Evolutionary conservation across 2,113 vertebrate genomes (phyloP).

Genomic region (Procavia capensis): DNA sequence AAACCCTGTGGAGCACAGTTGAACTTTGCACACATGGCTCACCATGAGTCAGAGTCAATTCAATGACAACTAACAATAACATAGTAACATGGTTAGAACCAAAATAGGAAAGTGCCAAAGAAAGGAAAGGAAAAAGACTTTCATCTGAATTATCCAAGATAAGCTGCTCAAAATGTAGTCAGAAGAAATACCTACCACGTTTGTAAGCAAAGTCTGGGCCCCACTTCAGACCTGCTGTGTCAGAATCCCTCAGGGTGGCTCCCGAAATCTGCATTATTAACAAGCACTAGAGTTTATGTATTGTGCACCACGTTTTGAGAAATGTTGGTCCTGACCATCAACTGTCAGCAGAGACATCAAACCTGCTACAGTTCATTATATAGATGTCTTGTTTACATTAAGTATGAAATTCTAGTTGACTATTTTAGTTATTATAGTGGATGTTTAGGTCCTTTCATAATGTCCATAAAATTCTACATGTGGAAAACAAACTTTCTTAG

Average conservation of each 20-base stretch:
- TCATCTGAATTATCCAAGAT: neutral
- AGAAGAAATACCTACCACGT: neutral
- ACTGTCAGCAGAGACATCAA: neutral
- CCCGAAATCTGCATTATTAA: neutral
- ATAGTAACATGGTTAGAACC: neutral
- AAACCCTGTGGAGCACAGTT: too few relatives aligned
- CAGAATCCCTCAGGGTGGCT: neutral
- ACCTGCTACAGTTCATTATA: too few relatives aligned
- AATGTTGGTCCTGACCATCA: neutral
- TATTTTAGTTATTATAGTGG: neutral
- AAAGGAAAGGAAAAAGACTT: neutral
- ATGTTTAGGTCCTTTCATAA: neutral
- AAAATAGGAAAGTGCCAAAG: neutral
- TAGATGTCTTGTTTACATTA: neutral
- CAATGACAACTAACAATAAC: too few relatives aligned
- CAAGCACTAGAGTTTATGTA: neutral
- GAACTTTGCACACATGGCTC: too few relatives aligned
- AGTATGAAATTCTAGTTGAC: neutral
- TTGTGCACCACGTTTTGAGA: neutral
- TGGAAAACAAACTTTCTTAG: neutral
- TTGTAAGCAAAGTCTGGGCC: neutral
- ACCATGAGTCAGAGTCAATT: too few relatives aligned
- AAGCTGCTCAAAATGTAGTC: neutral
- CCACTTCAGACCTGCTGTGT: neutral
- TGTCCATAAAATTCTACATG: neutral